These are phyloP conservation scores for Tachystola acroxantha DNA, from an alignment of 2,888 invertebrate species.

Conservation along the genomic window DNA sequence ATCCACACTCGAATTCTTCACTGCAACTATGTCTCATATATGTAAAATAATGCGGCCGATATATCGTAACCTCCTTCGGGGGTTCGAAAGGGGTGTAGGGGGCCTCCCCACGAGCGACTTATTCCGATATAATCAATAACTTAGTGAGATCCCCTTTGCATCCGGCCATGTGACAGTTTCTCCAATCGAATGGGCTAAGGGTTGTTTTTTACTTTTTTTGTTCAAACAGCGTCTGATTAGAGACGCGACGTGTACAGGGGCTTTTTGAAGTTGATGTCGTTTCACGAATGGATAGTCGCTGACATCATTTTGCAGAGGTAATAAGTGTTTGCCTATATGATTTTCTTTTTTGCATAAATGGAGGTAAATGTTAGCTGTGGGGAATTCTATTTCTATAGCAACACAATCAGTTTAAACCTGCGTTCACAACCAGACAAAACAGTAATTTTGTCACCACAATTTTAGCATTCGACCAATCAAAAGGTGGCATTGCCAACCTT, in stretches of 20 bases:
- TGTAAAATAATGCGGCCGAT: conserved; percentile 77
- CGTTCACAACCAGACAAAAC: too few species aligned
- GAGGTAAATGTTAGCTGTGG: conserved; percentile 32
- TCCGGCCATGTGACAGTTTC: conserved; percentile 74
- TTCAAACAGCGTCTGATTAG: conserved; percentile 75
- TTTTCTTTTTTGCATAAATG: conserved; percentile 39
- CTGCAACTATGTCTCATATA: conserved; percentile 74
- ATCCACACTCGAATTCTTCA: conserved; percentile 42
- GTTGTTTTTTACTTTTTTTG: conserved; percentile 52
- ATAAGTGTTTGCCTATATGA: conserved; percentile 48
- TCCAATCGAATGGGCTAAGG: conserved; percentile 63
- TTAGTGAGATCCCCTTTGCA: conserved; percentile 78
- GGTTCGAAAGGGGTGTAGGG: conserved; percentile 34
- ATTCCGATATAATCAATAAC: conserved; percentile 80
- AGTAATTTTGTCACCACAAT: too few species aligned
- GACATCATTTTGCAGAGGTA: conserved; percentile 44
- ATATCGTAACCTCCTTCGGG: conserved; percentile 57
- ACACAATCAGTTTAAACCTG: too few species aligned
- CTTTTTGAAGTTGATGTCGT: conserved; percentile 63
- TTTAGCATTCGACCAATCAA: too few species aligned
- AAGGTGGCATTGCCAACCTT: too few species aligned
- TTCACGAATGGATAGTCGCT: conserved; percentile 53
- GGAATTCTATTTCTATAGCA: too few species aligned
- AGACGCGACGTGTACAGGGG: conserved; percentile 38
- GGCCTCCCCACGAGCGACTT: conserved; percentile 64